Conservation (phyloP, 2,113 vertebrate species). For the Scomber scombrus region DNA sequence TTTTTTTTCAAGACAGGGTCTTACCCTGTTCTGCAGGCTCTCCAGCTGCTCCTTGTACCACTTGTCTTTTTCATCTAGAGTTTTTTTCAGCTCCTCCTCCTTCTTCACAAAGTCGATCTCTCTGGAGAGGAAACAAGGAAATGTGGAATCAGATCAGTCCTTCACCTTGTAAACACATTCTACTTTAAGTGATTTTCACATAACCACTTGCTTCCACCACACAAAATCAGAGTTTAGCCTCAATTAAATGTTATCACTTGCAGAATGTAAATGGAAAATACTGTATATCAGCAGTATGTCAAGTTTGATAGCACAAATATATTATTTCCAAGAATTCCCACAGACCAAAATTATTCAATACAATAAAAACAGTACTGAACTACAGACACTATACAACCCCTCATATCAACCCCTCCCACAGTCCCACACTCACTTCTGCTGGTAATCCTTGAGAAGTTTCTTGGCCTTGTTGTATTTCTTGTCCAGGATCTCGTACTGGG, state of each 20-base stretch:
- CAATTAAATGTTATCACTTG: too few relatives aligned
- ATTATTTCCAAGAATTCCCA: too few relatives aligned
- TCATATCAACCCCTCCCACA: background rate
- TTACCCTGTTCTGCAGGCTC: constrained; percentile 87
- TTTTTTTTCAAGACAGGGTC: background rate
- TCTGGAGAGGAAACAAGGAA: constrained; percentile 78
- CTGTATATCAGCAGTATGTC: too few relatives aligned
- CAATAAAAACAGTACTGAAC: too few relatives aligned
- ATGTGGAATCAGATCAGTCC: constrained; percentile 22
- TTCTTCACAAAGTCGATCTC: constrained; percentile 92
- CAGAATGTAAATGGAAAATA: too few relatives aligned
- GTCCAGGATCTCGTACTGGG: constrained; percentile 90
- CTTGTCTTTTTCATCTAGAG: constrained; percentile 89
- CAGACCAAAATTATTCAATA: too few relatives aligned
- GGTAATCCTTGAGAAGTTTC: constrained; percentile 93
- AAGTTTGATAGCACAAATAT: too few relatives aligned
- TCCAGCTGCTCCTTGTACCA: constrained; percentile 87
- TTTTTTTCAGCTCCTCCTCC: constrained; percentile 88
- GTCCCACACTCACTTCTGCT: constrained; percentile 89
- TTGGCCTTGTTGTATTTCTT: constrained; percentile 95
- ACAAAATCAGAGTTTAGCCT: too few relatives aligned
- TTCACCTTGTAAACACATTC: constrained; percentile 33
- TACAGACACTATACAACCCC: background rate
- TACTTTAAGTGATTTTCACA: background rate
- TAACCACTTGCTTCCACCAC: too few relatives aligned